Evolutionary conservation across 2,113 vertebrate species (phyloP).

Genomic region (Syngnathoides biaculeatus): DNA sequence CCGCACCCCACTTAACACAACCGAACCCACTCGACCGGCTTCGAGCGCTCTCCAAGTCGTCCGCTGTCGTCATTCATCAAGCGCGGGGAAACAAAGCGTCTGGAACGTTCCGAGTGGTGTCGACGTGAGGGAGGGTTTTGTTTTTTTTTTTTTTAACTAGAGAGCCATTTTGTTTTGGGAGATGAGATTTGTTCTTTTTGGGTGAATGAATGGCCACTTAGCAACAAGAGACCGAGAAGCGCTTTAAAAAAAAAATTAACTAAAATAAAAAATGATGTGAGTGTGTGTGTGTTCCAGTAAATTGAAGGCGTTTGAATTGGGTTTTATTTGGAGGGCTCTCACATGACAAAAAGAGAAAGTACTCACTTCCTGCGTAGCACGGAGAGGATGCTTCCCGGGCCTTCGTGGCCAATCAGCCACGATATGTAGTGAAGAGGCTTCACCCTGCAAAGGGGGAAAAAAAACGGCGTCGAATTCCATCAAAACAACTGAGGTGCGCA

Average conservation of each 20-base stretch:
- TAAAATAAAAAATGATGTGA: conserved; percentile 1
- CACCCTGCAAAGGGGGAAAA: conserved; percentile 79
- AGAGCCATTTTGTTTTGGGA: conserved; percentile 31
- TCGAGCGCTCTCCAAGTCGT: conserved; percentile 37
- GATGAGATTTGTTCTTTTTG: conserved; percentile 6
- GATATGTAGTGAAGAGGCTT: conserved; percentile 97
- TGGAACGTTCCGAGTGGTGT: conserved; percentile 40
- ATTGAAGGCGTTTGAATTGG: conserved; percentile 57
- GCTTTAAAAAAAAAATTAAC: conserved; percentile 18
- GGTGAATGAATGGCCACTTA: conserved; percentile 42
- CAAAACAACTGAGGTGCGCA: conserved; percentile 22
- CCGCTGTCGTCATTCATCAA: conserved; percentile 37
- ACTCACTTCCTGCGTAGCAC: conserved; percentile 91
- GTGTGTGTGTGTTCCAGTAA: conserved; percentile 30
- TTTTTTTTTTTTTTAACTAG: too few relatives aligned
- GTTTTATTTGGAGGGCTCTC: conserved; percentile 44
- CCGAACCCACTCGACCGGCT: conserved; percentile 36
- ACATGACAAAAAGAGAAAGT: conserved; percentile 45
- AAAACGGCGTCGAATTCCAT: conserved; percentile 26
- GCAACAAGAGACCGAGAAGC: conserved; percentile 46
- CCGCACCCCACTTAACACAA: conserved; percentile 14
- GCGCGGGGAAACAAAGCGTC: conserved; percentile 25
- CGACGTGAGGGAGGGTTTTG: conserved; percentile 26
- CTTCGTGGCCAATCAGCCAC: conserved; percentile 96
- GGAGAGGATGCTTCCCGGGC: conserved; percentile 93